Evolutionary conservation across 2,888 invertebrate genomes (phyloP).

Genomic region (Agrypnus murinus): DNA sequence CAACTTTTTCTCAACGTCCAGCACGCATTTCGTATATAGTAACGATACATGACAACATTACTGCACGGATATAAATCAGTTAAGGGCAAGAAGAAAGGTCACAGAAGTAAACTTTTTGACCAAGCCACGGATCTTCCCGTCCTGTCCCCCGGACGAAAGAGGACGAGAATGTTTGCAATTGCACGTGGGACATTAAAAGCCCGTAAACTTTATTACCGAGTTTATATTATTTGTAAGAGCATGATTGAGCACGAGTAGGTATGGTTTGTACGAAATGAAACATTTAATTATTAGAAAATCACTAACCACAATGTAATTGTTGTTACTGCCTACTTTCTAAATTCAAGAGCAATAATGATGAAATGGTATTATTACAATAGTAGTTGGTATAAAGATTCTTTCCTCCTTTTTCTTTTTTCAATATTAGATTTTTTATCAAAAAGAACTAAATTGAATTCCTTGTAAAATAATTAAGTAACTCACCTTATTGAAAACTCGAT

Average conservation of each 20-base stretch:
- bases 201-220: conserved; percentile 23
- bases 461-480: no score
- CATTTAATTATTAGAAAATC: conserved; percentile 30
- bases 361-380: no score
- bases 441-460: no score
- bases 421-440: no score
- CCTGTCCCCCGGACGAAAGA: no score
- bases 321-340: conserved; percentile 12
- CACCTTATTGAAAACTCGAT: no score
- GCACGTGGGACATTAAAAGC: conserved; percentile 23
- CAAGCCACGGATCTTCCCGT: no score
- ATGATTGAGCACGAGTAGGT: conserved; percentile 17
- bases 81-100: conserved; percentile 33
- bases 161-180: conserved; percentile 26
- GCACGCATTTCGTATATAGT: conserved; percentile 5
- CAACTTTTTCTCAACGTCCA: conserved; percentile 2
- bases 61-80: conserved; percentile 23
- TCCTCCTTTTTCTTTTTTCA: no score
- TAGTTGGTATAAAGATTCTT: no score
- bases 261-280: conserved; percentile 7
- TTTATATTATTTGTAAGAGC: conserved; percentile 29
- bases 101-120: conserved; percentile 26
- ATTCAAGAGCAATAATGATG: not conserved
- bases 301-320: conserved; percentile 20
- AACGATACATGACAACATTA: conserved; percentile 26